These are phyloP conservation scores for Zhuqinia jingwanae DNA, from an alignment of 2,888 invertebrate genomes.

Conservation along the genomic window DNA sequence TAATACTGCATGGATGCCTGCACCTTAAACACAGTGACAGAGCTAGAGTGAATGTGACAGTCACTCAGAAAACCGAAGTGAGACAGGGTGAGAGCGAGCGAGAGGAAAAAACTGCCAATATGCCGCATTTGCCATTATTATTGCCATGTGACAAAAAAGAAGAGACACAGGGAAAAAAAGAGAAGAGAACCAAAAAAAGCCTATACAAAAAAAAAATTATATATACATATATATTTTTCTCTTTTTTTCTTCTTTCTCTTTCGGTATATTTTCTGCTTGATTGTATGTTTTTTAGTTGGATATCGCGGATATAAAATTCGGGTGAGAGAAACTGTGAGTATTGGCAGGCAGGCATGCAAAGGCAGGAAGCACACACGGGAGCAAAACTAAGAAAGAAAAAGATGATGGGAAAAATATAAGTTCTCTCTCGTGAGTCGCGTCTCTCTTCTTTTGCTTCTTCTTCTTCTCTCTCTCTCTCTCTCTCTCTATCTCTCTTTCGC, in stretches of 20 bases:
- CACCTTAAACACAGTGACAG: constrained; percentile 26
- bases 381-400: constrained; percentile 36
- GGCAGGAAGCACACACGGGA: constrained; percentile 15
- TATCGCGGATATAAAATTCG: too few relatives aligned
- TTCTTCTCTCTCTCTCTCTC: too few relatives aligned
- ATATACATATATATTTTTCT: too few relatives aligned
- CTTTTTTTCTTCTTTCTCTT: constrained; percentile 13
- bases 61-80: constrained; percentile 25
- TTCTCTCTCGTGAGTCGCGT: constrained; percentile 10
- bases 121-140: constrained; percentile 63
- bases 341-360: background rate
- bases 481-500: too few relatives aligned
- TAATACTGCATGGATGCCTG: constrained; percentile 22
- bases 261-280: background rate
- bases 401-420: constrained; percentile 44
- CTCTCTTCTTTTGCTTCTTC: constrained; percentile 19
- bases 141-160: constrained; percentile 56
- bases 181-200: constrained; percentile 10
- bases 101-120: constrained; percentile 55
- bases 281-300: background rate
- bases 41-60: constrained; percentile 40
- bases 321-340: constrained; percentile 9
- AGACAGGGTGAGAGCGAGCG: background rate
- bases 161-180: too few relatives aligned
- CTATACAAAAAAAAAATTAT: too few relatives aligned